Base-by-base conservation (phyloP, 2,797 vertebrate genomes). In the Danio albolineatus region DNA sequence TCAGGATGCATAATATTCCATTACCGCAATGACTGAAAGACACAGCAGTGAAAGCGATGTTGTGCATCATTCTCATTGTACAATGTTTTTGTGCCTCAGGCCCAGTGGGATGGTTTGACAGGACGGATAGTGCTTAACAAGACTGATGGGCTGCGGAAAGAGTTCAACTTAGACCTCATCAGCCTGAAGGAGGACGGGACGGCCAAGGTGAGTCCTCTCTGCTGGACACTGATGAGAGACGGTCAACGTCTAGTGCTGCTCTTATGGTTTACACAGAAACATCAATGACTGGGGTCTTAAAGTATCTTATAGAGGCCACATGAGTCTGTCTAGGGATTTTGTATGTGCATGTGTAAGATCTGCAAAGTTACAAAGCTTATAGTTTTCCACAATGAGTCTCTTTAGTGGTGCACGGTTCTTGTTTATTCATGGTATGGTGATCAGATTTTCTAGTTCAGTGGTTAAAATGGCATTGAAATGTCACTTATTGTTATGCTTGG, bases 161-260 rank as follows among this genome's bases (percentile, higher is more conserved):
- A 98, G 92, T 99, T 99, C 83, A 95, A 98, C 92, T 93, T 99
- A 94, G 98, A 99, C 91, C 94, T 99, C 87, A 98, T 99, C 92
- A 98, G 96, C 88, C 96, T 99, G 84, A 97, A 96, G 91, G 98
- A 99, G 85, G 97, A 98, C 49, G 97, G 97, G 85, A 94, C 95
- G 43, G 92, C 95, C 89, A 98, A 98, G 96, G 98, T 99, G 94
- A 95, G 85, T 67, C 83, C 21, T 14, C 12, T 74, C 8, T 64
- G 54, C 36, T 44, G 49, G 56, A 67, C 28, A 4, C 39, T n/a
- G 5, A 75, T n/a, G 5, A 46, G 51, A 66, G 62, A n/a, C 10
- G 5, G 8, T 38, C 21, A 17, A 44, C 28, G 28, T 28, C n/a
- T 57, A 53, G 38, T 21, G 13, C 7, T 57, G 43, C 57, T 59